phyloP scores from a whole-genome alignment of 2,797 vertebrate species.

The Rallus crepitans region DNA sequence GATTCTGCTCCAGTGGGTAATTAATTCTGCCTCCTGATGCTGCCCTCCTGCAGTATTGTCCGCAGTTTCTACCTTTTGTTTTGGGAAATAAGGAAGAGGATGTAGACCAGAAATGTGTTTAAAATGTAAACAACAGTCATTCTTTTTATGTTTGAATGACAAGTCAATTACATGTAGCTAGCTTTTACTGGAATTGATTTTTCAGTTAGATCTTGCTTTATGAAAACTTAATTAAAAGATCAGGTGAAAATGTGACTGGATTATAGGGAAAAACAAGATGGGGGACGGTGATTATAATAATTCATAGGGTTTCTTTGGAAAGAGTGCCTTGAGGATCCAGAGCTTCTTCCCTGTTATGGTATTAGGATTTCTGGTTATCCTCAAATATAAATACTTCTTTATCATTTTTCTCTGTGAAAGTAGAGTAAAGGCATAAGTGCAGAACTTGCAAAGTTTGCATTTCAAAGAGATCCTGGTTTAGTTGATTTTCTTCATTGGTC shows the following conservation, averaged over 20 bases:
- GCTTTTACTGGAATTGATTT: not conserved
- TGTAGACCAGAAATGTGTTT: not conserved
- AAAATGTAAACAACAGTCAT: conserved; percentile 7
- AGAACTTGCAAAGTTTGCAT: not conserved
- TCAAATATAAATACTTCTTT: not conserved
- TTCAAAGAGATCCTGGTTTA: not conserved
- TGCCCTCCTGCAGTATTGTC: not conserved
- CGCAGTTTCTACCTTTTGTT: not conserved
- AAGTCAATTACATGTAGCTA: not conserved
- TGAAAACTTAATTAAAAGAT: conserved; percentile 37
- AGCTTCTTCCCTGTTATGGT: not conserved
- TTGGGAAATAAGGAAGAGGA: not conserved
- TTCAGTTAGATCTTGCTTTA: conserved; percentile 38
- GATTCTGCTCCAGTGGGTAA: not conserved
- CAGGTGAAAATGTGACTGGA: not conserved
- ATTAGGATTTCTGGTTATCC: not conserved
- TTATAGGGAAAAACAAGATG: not conserved
- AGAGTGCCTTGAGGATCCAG: not conserved
- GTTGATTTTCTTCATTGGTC: not conserved
- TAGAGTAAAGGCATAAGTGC: not conserved
- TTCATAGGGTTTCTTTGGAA: not conserved
- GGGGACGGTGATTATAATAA: not conserved
- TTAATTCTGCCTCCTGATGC: conserved; percentile 14
- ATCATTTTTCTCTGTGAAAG: not conserved
- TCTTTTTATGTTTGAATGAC: not conserved